Conservation (phyloP, 2,113 vertebrate genomes). For the Esox niger region DNA sequence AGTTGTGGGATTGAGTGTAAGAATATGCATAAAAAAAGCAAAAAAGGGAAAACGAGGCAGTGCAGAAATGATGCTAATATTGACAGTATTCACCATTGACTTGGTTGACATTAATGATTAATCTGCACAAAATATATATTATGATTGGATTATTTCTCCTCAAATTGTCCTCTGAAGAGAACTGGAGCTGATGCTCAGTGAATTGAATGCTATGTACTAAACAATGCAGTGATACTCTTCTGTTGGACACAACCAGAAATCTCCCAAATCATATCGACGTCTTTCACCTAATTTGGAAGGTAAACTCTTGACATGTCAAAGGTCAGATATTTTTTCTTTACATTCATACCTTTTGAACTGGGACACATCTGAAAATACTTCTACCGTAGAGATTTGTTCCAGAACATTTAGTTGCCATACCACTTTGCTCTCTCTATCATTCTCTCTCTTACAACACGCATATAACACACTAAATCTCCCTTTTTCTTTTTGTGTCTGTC, state of each 20-base stretch:
- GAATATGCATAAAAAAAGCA: too few relatives aligned
- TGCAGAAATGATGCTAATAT: too few relatives aligned
- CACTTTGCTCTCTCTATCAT: slow-evolving; percentile 1
- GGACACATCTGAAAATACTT: slow-evolving; percentile 57
- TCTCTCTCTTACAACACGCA: background rate
- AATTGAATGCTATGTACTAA: background rate
- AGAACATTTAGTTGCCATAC: slow-evolving; percentile 37
- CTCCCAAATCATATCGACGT: background rate
- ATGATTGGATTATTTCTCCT: too few relatives aligned
- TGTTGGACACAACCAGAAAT: background rate
- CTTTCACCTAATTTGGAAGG: background rate
- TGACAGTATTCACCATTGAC: too few relatives aligned
- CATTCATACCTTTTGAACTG: slow-evolving; percentile 45
- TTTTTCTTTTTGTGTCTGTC: too few relatives aligned
- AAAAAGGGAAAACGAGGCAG: too few relatives aligned
- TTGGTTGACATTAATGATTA: too few relatives aligned
- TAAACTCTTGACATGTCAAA: slow-evolving; percentile 30
- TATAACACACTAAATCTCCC: too few relatives aligned
- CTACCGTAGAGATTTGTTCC: slow-evolving; percentile 50
- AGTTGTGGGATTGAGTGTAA: too few relatives aligned
- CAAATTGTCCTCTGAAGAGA: background rate
- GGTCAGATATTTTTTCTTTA: slow-evolving; percentile 29
- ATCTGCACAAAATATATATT: too few relatives aligned
- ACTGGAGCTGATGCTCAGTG: background rate
- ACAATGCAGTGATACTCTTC: background rate